These are phyloP conservation scores for Mus spicilegus DNA, from an alignment of 2,113 vertebrate genomes.

Conservation along the genomic window DNA sequence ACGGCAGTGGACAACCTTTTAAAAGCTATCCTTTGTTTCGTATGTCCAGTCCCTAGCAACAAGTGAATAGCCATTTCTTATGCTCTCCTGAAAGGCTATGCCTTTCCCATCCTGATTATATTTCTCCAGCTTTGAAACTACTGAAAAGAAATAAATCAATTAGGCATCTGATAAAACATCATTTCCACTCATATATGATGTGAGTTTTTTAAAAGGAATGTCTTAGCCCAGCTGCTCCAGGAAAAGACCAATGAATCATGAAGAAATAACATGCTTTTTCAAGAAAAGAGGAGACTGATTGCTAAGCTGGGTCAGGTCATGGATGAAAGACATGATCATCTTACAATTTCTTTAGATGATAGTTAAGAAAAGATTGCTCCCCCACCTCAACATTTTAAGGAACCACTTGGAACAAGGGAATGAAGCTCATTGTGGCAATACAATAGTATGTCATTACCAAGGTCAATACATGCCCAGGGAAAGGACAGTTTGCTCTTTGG, in stretches of 20 bases:
- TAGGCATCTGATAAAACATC: not conserved
- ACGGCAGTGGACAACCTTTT: not conserved
- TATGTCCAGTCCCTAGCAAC: not conserved
- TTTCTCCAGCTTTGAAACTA: slow-evolving; percentile 40
- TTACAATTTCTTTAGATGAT: slow-evolving; percentile 41
- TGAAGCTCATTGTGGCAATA: not conserved
- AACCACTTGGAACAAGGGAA: slow-evolving; percentile 34
- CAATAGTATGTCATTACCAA: slow-evolving; percentile 35
- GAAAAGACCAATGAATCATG: slow-evolving; percentile 33
- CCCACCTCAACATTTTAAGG: slow-evolving; percentile 19
- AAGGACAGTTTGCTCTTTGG: slow-evolving; percentile 36
- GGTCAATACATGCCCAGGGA: slow-evolving; percentile 10
- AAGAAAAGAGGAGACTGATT: slow-evolving; percentile 37
- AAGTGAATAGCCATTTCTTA: not conserved
- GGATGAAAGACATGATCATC: not conserved
- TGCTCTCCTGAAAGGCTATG: not conserved
- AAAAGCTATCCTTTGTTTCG: not conserved
- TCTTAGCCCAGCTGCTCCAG: slow-evolving; percentile 25
- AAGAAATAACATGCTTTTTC: not conserved
- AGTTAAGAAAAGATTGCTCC: slow-evolving; percentile 22
- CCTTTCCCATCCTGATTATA: not conserved
- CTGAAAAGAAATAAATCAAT: slow-evolving; percentile 43
- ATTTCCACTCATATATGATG: slow-evolving; percentile 33
- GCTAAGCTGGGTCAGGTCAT: not conserved
- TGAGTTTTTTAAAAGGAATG: slow-evolving; percentile 6